A percentile compares a stretch with the other conserved stretches of the same genome.
Conservation (phyloP, 64 coral and sea anemone genomes). For the Montipora sp. region DNA sequence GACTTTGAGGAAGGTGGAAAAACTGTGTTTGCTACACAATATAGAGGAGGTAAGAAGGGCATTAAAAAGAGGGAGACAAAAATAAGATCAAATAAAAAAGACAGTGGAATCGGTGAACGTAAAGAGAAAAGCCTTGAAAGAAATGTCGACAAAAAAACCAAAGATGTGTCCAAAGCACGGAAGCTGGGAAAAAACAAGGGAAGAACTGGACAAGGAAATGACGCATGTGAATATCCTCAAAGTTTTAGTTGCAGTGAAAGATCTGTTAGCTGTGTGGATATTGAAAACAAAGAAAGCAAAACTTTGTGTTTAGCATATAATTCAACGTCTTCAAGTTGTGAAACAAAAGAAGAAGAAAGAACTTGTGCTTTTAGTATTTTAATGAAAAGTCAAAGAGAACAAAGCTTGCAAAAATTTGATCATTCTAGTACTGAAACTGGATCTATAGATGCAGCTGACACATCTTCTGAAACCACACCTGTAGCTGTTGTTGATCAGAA, state of each 20-base stretch:
- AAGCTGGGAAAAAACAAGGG: not conserved
- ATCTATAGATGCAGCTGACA: not conserved
- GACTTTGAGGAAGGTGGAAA: constrained; percentile 41
- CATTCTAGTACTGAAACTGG: not conserved
- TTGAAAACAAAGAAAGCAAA: not conserved
- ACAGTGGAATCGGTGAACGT: not conserved
- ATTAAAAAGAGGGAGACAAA: not conserved
- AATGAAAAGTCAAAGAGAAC: constrained; percentile 34
- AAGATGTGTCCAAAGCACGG: not conserved
- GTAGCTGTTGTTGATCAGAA: not conserved
- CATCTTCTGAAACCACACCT: not conserved
- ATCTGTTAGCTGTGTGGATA: not conserved
- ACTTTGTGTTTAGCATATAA: not conserved
- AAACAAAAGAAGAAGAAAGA: not conserved
- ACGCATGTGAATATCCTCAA: not conserved
- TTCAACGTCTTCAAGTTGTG: not conserved
- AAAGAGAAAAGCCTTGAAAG: not conserved
- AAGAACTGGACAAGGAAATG: not conserved
- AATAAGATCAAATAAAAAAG: not conserved
- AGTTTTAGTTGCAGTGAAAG: not conserved
- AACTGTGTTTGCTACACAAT: not conserved
- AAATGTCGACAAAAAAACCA: not conserved
- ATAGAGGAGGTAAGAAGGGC: not conserved
- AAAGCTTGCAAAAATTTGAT: not conserved
- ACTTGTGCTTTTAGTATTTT: constrained; percentile 33